Evolutionary conservation across 2,888 invertebrate species (phyloP).

Genomic region (Carterocephalus palaemon): DNA sequence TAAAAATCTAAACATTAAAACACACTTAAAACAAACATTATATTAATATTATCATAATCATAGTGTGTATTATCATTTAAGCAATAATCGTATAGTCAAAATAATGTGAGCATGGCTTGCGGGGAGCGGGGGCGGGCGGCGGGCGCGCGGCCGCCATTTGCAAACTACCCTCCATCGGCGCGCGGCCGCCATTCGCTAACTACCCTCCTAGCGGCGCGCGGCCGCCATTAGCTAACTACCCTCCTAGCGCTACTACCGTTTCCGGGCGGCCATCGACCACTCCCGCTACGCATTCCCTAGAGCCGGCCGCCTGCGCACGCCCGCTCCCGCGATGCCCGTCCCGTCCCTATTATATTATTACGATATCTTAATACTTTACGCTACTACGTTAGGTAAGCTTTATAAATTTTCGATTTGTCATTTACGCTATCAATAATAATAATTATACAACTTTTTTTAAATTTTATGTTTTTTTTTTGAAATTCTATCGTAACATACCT

Average conservation of each 20-base stretch:
- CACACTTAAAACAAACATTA: slow-evolving; percentile 80
- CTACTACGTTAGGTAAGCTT: slow-evolving; percentile 79
- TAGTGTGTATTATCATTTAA: slow-evolving; percentile 79
- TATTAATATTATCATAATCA: slow-evolving; percentile 79
- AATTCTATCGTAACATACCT: slow-evolving; percentile 77
- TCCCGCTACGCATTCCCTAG: slow-evolving; percentile 51
- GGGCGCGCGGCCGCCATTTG: slow-evolving; percentile 29
- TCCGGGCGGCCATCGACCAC: slow-evolving; percentile 27
- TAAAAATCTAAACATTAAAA: slow-evolving; percentile 80
- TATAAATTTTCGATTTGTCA: slow-evolving; percentile 77
- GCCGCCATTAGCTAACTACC: slow-evolving; percentile 9
- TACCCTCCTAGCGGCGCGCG: background rate
- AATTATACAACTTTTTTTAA: slow-evolving; percentile 80
- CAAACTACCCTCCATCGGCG: slow-evolving; percentile 5
- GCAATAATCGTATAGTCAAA: slow-evolving; percentile 78
- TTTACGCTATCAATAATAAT: slow-evolving; percentile 77
- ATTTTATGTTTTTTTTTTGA: slow-evolving; percentile 76
- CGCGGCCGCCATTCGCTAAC: slow-evolving; percentile 14
- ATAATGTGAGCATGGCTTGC: slow-evolving; percentile 73
- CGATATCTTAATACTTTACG: slow-evolving; percentile 78
- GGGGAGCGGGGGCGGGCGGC: slow-evolving; percentile 55
- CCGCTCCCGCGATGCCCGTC: slow-evolving; percentile 65
- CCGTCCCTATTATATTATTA: slow-evolving; percentile 68
- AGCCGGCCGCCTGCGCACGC: slow-evolving; percentile 35
- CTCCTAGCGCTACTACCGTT: too few species aligned